Evolutionary conservation across 2,888 invertebrate genomes (phyloP), one percentile per base, ranked within the genome.

Genomic region (Ormia ochracea): DNA sequence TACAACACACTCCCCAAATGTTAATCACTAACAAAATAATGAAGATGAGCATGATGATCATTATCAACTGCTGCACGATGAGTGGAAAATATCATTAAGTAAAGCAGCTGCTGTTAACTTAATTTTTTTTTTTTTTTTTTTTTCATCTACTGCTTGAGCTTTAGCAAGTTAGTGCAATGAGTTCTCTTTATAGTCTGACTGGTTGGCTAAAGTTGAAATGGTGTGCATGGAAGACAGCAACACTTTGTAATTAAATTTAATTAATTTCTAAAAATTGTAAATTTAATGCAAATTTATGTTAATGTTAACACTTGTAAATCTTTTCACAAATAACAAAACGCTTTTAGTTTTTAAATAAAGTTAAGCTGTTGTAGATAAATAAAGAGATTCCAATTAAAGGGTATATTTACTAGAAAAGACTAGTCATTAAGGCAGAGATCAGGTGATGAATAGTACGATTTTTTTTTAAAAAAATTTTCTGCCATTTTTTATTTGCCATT

Each of bases 211-310:
- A 38, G 41, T 61, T 61, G n/a, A n/a, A 14, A n/a, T 54, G 21
- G 12, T 45, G 5, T 5, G 36, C 6, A 17, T n/a, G 41, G n/a
- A 61, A 14, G 26, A 21, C 19, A 43, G n/a, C n/a, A 43, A 43
- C 19, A 7, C 9, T 1, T 6, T 59, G 43, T 61, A 76, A 80
- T 80, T 76, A 80, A 76, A 80, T 80, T 76, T 72, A 76, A 80
- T 80, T 80, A 80, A 63, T 80, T 75, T 74, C 43, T 45, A 68
- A 68, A 66, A 76, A 76, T 72, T 68, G 54, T 52, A 80, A 69
- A 63, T 76, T 63, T 73, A 23, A 80, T 80, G 76, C 45, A 63
- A 76, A 80, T 72, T 80, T 80, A 76, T 80, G 80, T 56, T 33
- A 80, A 80, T 80, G 48, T 61, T 68, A 72, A 72, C 75, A 80